Evolutionary conservation across 2,113 vertebrate genomes (phyloP).

Genomic region (Malaclemys terrapin): DNA sequence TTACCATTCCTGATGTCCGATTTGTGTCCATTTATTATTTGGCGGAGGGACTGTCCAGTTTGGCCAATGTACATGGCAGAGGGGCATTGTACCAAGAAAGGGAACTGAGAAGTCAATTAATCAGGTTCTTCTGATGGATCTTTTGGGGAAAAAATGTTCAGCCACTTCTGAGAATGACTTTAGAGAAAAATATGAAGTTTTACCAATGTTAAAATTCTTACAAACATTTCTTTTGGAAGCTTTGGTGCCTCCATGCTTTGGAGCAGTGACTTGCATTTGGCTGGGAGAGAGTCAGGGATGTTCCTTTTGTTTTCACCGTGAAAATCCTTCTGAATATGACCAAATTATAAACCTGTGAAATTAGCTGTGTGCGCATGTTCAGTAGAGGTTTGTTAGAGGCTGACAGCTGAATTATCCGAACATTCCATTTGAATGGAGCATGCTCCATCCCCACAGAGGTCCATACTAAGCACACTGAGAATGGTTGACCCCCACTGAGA

Average conservation of each 20-base stretch:
- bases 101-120: neutral
- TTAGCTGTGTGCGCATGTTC: neutral
- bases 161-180: neutral
- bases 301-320: neutral
- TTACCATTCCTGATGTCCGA: too few species aligned
- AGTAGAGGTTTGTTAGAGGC: neutral
- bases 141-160: neutral
- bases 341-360: neutral
- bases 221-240: neutral
- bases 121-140: neutral
- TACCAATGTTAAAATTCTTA: neutral
- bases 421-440: neutral
- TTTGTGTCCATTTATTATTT: too few species aligned
- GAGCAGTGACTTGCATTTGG: neutral
- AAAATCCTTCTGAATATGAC: neutral
- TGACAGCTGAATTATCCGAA: neutral
- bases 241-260: neutral
- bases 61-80: too few species aligned
- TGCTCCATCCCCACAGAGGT: neutral
- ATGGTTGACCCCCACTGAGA: neutral
- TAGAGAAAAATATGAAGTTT: neutral
- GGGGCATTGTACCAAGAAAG: neutral
- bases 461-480: neutral
- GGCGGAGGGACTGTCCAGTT: too few species aligned
- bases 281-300: neutral